Percentiles rank a stretch among this genome's conserved stretches.
Conservation (phyloP, 2,113 vertebrate species). For the Nyctibius bracteatus region DNA sequence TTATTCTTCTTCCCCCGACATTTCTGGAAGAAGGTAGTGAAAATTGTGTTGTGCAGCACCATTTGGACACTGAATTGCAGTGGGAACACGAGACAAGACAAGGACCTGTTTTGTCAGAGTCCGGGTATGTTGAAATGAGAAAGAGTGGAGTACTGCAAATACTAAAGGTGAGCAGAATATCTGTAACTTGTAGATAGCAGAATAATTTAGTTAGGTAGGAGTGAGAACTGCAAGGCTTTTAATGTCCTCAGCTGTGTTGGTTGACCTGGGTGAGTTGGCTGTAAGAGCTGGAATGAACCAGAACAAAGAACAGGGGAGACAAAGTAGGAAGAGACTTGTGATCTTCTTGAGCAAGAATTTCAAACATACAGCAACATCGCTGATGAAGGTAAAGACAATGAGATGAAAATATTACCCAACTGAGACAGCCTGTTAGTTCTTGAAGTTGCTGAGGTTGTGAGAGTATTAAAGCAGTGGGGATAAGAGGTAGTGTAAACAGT, state of each 20-base stretch:
- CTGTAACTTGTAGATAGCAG: not conserved
- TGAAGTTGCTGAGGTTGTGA: not conserved
- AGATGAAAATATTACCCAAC: not conserved
- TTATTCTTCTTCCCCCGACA: not conserved
- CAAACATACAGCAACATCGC: not conserved
- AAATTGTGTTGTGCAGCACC: not conserved
- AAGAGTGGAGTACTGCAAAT: not conserved
- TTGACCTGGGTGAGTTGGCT: not conserved
- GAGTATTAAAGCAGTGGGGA: not conserved
- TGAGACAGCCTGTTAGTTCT: not conserved
- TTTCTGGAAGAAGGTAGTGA: not conserved
- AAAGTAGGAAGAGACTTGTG: not conserved
- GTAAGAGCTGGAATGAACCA: not conserved
- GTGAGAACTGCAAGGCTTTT: not conserved
- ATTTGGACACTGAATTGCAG: not conserved
- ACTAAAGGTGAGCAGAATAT: not conserved
- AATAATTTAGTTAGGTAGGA: not conserved
- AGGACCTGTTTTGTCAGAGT: not conserved
- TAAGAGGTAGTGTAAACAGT: too few species aligned
- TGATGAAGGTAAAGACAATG: not conserved
- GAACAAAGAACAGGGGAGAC: not conserved
- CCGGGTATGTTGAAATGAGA: not conserved
- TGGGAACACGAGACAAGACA: not conserved
- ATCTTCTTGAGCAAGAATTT: not conserved
- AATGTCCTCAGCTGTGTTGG: accelerated